Evolutionary conservation across 2,888 invertebrate genomes (phyloP).

Genomic region (Autographa pulchrina): DNA sequence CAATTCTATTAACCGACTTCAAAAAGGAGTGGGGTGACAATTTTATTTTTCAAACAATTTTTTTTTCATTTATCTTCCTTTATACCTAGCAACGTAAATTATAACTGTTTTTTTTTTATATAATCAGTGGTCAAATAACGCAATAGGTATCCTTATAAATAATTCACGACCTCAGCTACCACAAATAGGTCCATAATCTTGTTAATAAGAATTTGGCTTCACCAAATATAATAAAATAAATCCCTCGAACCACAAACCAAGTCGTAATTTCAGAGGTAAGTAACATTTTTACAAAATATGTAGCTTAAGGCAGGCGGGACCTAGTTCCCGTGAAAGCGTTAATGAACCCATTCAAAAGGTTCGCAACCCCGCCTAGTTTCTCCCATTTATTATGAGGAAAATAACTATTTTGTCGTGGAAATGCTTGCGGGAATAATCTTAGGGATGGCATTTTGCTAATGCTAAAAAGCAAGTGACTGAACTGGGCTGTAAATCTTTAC

Average conservation of each 20-base stretch:
- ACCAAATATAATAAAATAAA: slow-evolving; percentile 18
- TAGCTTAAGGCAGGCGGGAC: slow-evolving; percentile 61
- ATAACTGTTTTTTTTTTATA: slow-evolving; percentile 41
- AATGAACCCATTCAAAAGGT: slow-evolving; percentile 77
- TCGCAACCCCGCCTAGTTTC: slow-evolving; percentile 65
- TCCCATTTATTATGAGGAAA: slow-evolving; percentile 49
- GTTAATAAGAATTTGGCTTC: slow-evolving; percentile 24
- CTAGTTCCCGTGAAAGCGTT: slow-evolving; percentile 69
- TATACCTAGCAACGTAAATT: too few relatives aligned
- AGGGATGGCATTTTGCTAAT: not conserved
- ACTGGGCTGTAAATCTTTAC: not conserved
- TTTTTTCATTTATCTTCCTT: too few relatives aligned
- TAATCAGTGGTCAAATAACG: slow-evolving; percentile 52
- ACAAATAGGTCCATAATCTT: not conserved
- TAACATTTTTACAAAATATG: slow-evolving; percentile 67
- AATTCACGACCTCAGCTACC: not conserved
- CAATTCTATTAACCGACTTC: too few relatives aligned
- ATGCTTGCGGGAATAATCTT: slow-evolving; percentile 8
- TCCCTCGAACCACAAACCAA: slow-evolving; percentile 13
- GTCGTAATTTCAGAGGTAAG: slow-evolving; percentile 50
- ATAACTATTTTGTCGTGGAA: slow-evolving; percentile 47
- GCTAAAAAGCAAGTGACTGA: not conserved
- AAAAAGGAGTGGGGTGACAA: too few relatives aligned
- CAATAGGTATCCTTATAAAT: not conserved
- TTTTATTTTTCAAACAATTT: too few relatives aligned